Base-by-base conservation (phyloP, 2,797 vertebrate genomes). In the Poecilia gillii region DNA sequence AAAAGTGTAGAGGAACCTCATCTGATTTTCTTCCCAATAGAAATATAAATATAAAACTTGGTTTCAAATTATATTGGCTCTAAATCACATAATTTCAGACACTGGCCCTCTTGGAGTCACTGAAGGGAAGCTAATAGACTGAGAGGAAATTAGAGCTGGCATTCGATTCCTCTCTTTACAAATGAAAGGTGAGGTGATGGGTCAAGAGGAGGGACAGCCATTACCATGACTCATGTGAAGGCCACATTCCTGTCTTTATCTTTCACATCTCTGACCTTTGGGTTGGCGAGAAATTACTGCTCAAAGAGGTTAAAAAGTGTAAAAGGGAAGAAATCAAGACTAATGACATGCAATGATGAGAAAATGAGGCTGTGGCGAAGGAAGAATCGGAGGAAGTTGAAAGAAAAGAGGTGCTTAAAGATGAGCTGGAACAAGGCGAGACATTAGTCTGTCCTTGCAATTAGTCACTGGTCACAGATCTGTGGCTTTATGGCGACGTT, bases 151-250 rank as follows among this genome's bases (percentile, higher is more conserved):
- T 83, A 92, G 68, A 89, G 87, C 43, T 91, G 90, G 84, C 92
- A 90, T 93, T 94, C 93, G 82, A 80, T 87, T 88, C 85, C 79
- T 84, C 77, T 88, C 70, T 0, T 73, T 47, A 59, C 76, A 87
- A 77, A 82, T 72, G 89, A 90, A 87, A 90, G 92, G 87, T 92
- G 90, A 91, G 86, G 87, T 84, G 86, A 91, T 41, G 78, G 90
- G 90, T 93, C 84, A 91, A 91, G 81, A 89, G 90, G 89, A 93
- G 86, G 86, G 82, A 79, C 45, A 36, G 80, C 79, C 93, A 93
- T 95, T 93, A 93, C 81, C 90, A 79, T 92, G 89, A 92, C 89
- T 94, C 89, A 87, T 89, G 79, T 79, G 86, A 88, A 91, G 92
- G 85, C 89, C 85, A 78, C 74, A 74, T 85, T 71, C 78, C 85